Base-by-base conservation (phyloP, 2,888 invertebrate genomes). In the Capitulum mitella region DNA sequence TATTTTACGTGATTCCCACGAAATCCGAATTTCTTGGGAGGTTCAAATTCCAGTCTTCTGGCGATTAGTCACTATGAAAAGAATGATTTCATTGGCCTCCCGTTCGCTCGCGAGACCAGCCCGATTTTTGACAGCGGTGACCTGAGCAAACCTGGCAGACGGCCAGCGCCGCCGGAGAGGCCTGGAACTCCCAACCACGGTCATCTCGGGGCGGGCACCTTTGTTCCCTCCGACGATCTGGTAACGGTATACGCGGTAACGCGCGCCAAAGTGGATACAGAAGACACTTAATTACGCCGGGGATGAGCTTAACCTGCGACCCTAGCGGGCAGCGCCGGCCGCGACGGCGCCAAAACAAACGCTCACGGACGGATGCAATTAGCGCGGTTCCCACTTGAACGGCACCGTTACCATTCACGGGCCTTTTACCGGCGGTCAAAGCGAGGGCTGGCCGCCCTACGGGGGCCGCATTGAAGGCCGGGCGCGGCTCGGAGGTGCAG, bases 221-320 rank as follows among this genome's bases (percentile, higher is more conserved):
- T 64, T 64, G 64, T 64, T 64, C 64, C 64, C 22, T n/a, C 12
- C 14, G 3, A 8, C 6, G 3, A 22, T 26, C 46, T 14, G 12
- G 26, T 32, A 79, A 64, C 64, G 64, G 64, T 0, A 6, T 19
- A n/a, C 34, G n/a, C 34, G 64, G 64, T 64, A 64, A 34, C 34
- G 64, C 16, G 64, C 34, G 64, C 61, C 64, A 64, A 64, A 64
- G 29, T 64, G 64, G 64, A 64, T 64, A 64, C 64, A 32, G 64
- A 64, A 34, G 32, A 64, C 64, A 64, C 32, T 64, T 64, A 64
- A 58, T 58, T n/a, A 58, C 58, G 58, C 3, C 58, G 6, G 29
- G n/a, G 29, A 58, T 29, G 58, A 29, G 58, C 29, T n/a, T 58
- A n/a, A 58, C 58, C 58, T 58, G 58, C n/a, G 58, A 58, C 58